Evolutionary conservation across 2,888 invertebrate species (phyloP).

Genomic region (Orthonychiurus folsomi): DNA sequence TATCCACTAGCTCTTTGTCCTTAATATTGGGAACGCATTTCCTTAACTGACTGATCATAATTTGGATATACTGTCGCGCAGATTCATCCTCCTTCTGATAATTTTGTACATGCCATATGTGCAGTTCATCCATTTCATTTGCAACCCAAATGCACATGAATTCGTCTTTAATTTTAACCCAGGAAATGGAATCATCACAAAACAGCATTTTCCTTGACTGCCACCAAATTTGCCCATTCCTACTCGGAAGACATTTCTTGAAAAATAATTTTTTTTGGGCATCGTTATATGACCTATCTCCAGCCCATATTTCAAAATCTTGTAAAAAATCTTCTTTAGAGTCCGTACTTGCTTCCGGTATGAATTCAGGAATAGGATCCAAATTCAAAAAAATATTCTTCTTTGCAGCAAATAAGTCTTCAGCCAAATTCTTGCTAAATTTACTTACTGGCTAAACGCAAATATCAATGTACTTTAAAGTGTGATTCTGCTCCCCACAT

Average conservation of each 20-base stretch:
- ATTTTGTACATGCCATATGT: not conserved
- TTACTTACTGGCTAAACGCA: too few relatives aligned
- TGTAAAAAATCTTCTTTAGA: not conserved
- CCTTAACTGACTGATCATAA: not conserved
- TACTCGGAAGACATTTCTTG: not conserved
- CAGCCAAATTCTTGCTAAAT: not conserved
- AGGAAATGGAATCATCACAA: not conserved
- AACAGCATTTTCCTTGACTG: not conserved
- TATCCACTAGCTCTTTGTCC: not conserved
- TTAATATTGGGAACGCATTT: not conserved
- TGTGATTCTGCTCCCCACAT: too few relatives aligned
- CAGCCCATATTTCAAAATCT: not conserved
- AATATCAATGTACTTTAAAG: too few relatives aligned
- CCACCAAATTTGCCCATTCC: not conserved
- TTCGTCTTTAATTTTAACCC: not conserved
- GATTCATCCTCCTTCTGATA: not conserved
- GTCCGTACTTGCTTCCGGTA: not conserved
- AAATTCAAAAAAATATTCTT: not conserved
- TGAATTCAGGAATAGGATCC: not conserved
- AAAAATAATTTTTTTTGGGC: not conserved
- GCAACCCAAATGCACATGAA: not conserved
- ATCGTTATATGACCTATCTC: not conserved
- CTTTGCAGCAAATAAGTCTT: not conserved
- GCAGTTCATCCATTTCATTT: not conserved
- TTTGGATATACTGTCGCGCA: not conserved